Percentiles rank a stretch among this genome's conserved stretches.
Evolutionary conservation across 2,888 invertebrate genomes (phyloP).

Genomic region (Apotomis turbidana): DNA sequence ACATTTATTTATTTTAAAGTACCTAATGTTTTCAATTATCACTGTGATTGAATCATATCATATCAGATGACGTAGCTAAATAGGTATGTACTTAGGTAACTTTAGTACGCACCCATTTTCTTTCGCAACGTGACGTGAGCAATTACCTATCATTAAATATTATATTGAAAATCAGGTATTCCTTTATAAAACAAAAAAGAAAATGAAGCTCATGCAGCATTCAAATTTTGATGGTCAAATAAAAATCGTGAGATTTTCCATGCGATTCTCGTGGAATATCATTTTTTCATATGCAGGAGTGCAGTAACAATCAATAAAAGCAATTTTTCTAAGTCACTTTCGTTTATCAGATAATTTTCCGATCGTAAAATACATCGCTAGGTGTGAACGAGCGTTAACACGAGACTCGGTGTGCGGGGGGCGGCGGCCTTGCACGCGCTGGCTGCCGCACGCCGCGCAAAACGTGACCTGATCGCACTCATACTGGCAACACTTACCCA

Average conservation of each 20-base stretch:
- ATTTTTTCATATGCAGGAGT: not conserved
- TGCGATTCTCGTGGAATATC: not conserved
- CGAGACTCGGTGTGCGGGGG: constrained; percentile 48
- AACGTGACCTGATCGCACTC: constrained; percentile 68
- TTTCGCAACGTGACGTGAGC: no score
- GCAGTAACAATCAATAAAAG: not conserved
- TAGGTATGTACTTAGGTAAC: no score
- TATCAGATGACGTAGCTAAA: no score
- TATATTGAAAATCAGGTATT: no score
- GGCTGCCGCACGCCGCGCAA: constrained; percentile 66
- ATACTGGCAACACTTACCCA: constrained; percentile 45
- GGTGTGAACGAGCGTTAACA: constrained; percentile 42
- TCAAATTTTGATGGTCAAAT: no score
- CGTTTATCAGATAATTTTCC: constrained; percentile 27
- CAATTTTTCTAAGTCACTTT: constrained; percentile 32
- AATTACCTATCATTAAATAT: no score
- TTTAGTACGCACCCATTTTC: no score
- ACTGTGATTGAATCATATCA: no score
- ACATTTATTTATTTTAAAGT: no score
- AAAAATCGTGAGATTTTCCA: not conserved
- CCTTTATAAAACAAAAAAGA: no score
- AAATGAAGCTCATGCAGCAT: no score
- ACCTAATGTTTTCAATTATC: no score
- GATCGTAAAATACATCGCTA: constrained; percentile 38
- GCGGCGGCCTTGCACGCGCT: constrained; percentile 56